Evolutionary conservation across 2,888 invertebrate genomes (phyloP).

Genomic region (Cerceris ruficornis): DNA sequence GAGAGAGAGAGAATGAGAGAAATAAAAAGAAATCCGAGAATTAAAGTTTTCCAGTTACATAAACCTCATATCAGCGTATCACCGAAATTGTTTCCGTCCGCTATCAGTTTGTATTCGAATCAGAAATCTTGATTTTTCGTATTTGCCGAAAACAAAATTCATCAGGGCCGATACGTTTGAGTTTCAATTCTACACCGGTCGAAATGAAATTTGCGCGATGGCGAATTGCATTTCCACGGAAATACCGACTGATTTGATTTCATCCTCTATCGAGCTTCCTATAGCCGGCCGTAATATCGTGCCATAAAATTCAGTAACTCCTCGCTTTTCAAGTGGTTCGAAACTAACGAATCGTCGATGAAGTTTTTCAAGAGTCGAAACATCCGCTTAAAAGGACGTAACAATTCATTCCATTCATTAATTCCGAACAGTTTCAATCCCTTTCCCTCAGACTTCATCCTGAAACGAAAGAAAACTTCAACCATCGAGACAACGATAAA

Average conservation of each 20-base stretch:
- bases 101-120: not conserved
- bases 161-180: slow-evolving; percentile 3
- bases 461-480: no score
- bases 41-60: not conserved
- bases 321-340: not conserved
- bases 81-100: not conserved
- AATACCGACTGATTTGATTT: slow-evolving; percentile 18
- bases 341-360: not conserved
- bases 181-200: not conserved
- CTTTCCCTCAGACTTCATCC: no score
- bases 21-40: not conserved
- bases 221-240: not conserved
- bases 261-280: not conserved
- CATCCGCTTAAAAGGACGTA: not conserved
- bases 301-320: slow-evolving; percentile 8
- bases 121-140: not conserved
- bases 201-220: slow-evolving; percentile 6
- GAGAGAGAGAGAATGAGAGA: not conserved
- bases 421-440: no score
- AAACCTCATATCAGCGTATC: not conserved
- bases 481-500: no score
- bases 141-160: slow-evolving; percentile 18
- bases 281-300: not conserved
- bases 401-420: no score
- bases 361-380: not conserved